Evolutionary conservation across 2,797 vertebrate genomes (phyloP).

Genomic region (Erpetoichthys calabaricus): DNA sequence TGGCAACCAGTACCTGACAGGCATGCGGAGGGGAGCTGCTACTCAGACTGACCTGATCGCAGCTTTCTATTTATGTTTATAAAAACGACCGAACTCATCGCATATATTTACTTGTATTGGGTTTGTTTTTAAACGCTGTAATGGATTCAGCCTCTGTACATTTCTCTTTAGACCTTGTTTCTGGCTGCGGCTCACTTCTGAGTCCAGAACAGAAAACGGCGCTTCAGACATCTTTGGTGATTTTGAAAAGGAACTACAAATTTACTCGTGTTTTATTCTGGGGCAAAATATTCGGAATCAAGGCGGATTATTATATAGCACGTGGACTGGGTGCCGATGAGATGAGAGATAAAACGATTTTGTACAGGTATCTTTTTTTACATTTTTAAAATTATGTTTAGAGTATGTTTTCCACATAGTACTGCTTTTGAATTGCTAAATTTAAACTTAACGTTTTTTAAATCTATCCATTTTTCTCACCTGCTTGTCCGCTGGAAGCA

Average conservation of each 20-base stretch:
- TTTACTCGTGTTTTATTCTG: slow-evolving; percentile 70
- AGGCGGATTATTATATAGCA: slow-evolving; percentile 67
- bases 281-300: slow-evolving; percentile 76
- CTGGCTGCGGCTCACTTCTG: slow-evolving; percentile 53
- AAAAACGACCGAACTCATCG: too few species aligned
- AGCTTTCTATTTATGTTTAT: too few species aligned
- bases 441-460: too few species aligned
- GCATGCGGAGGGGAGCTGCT: background rate
- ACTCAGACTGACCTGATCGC: background rate
- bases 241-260: slow-evolving; percentile 65
- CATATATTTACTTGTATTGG: too few species aligned
- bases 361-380: slow-evolving; percentile 95
- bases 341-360: slow-evolving; percentile 48
- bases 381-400: too few species aligned
- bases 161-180: slow-evolving; percentile 53
- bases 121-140: too few species aligned
- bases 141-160: slow-evolving; percentile 60
- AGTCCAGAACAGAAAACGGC: slow-evolving; percentile 59
- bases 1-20: slow-evolving; percentile 11
- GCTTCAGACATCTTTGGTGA: slow-evolving; percentile 55
- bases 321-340: slow-evolving; percentile 67
- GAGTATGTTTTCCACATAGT: too few species aligned
- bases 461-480: too few species aligned
- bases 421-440: too few species aligned
- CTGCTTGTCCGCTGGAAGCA: too few species aligned